Conservation (phyloP, 2,888 invertebrate genomes). For the Bimastos eiseni region DNA sequence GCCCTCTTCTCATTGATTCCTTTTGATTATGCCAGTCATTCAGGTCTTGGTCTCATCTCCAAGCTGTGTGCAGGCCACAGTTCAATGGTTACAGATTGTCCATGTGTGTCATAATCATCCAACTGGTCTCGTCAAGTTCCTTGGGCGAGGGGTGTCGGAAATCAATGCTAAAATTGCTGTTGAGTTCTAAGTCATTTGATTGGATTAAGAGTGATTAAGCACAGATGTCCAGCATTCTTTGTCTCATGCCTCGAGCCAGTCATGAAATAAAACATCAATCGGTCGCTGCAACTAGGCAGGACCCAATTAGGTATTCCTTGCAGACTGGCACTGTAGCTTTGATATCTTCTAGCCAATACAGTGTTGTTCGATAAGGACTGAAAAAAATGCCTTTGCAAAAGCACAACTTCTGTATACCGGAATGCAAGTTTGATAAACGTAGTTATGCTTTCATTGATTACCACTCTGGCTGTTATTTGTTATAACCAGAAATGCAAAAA, state of each 20-base stretch:
- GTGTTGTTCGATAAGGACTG: background rate
- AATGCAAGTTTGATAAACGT: too few relatives aligned
- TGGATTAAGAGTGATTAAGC: too few relatives aligned
- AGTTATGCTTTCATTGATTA: background rate
- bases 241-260: background rate
- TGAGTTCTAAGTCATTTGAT: too few relatives aligned
- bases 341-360: background rate
- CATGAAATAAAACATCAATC: background rate
- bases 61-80: too few relatives aligned
- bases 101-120: too few relatives aligned
- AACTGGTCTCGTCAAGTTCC: too few relatives aligned
- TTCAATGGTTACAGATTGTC: too few relatives aligned
- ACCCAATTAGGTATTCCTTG: background rate
- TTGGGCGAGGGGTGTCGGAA: too few relatives aligned
- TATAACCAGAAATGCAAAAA: background rate
- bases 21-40: too few relatives aligned
- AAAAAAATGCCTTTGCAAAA: background rate
- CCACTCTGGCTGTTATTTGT: background rate
- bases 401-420: background rate
- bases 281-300: background rate
- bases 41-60: too few relatives aligned
- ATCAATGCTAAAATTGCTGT: too few relatives aligned
- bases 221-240: background rate
- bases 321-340: background rate
- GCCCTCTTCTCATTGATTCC: too few relatives aligned